phyloP scores from a whole-genome alignment of 1,140 invertebrate species.

The Pogonomyrmex barbatus region DNA sequence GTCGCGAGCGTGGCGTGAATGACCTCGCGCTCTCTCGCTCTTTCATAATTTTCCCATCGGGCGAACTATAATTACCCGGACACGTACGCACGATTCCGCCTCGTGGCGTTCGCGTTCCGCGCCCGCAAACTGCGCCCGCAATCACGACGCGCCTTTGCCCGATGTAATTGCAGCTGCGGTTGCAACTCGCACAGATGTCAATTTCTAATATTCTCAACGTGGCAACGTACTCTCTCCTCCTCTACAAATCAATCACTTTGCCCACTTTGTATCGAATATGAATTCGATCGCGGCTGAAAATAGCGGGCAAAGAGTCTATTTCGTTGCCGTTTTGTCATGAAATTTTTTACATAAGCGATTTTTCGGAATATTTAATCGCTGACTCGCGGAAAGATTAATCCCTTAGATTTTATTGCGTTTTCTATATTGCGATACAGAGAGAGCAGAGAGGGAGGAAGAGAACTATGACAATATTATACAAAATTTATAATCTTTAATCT shows the following conservation, averaged over 20 bases:
- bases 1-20: slow-evolving; percentile 35
- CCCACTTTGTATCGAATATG: not conserved
- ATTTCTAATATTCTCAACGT: not conserved
- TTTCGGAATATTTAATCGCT: not conserved
- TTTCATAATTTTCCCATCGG: slow-evolving; percentile 51
- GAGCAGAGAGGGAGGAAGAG: not conserved
- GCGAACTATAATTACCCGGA: slow-evolving; percentile 37
- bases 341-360: not conserved
- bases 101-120: not conserved
- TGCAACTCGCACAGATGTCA: not conserved
- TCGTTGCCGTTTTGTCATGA: not conserved
- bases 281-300: not conserved
- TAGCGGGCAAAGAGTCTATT: not conserved
- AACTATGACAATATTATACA: not conserved
- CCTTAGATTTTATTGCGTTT: not conserved
- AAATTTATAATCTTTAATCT: not conserved
- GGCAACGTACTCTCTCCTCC: not conserved
- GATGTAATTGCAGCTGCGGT: slow-evolving; percentile 12
- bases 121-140: not conserved
- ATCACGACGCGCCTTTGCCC: not conserved
- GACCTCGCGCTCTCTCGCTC: slow-evolving; percentile 20
- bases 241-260: not conserved
- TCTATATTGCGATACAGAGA: not conserved
- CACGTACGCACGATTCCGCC: slow-evolving; percentile 2
- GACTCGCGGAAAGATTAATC: not conserved